A percentile compares a stretch with the other conserved stretches of the same genome.
These are phyloP conservation scores for Cyanoliseus patagonus DNA, from an alignment of 2,113 vertebrate genomes.

Conservation along the genomic window DNA sequence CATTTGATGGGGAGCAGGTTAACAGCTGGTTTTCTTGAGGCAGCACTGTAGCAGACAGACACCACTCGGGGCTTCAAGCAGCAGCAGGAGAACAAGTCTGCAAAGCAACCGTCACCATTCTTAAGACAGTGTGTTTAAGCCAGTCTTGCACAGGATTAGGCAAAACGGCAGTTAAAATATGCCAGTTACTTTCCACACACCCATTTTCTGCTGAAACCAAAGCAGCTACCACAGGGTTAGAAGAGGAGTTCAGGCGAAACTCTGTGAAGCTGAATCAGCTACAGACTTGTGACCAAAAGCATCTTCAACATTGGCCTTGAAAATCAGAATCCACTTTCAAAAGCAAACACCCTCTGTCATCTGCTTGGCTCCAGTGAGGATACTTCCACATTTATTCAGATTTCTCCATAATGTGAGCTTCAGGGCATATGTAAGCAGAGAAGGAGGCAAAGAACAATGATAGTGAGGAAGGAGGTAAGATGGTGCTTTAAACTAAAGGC, in stretches of 20 bases:
- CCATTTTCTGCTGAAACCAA: neutral
- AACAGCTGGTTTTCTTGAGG: slow-evolving; percentile 33
- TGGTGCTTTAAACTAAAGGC: neutral
- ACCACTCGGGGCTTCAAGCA: neutral
- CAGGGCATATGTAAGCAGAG: neutral
- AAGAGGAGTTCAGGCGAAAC: neutral
- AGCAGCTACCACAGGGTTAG: neutral
- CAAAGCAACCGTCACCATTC: neutral
- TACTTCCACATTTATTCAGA: neutral
- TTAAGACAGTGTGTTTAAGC: neutral
- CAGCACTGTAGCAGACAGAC: neutral
- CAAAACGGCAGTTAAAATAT: neutral
- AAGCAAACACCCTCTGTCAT: neutral
- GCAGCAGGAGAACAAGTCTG: neutral
- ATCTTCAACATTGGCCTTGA: neutral
- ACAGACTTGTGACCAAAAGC: neutral
- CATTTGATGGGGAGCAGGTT: slow-evolving; percentile 11
- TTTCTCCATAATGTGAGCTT: neutral
- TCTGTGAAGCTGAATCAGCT: neutral
- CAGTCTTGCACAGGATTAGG: neutral
- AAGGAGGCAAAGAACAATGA: neutral
- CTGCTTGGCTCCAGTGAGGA: neutral
- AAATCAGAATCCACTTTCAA: neutral
- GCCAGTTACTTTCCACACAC: neutral
- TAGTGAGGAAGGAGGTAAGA: neutral